Evolutionary conservation across 2,797 vertebrate genomes (phyloP).

Genomic region (Pampus argenteus): DNA sequence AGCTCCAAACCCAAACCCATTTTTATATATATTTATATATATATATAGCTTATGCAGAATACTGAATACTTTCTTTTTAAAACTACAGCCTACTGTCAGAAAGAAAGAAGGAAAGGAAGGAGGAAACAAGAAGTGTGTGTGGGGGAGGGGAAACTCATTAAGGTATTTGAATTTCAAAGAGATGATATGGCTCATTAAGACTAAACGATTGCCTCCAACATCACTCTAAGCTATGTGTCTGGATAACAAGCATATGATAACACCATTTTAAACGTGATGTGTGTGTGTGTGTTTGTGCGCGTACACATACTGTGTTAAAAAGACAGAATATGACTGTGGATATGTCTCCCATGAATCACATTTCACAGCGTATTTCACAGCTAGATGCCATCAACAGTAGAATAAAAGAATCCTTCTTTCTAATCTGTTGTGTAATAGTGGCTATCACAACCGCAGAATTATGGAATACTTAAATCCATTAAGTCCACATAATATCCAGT

Average conservation of each 20-base stretch:
- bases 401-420: conserved; percentile 71
- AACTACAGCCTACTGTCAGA: conserved; percentile 36
- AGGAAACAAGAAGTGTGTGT: conserved; percentile 39
- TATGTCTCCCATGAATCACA: conserved; percentile 78
- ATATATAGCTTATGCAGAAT: too few species aligned
- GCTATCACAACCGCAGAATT: conserved; percentile 55
- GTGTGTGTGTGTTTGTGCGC: conserved; percentile 61
- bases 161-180: conserved; percentile 84
- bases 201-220: conserved; percentile 85
- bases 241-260: conserved; percentile 85
- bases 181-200: conserved; percentile 86
- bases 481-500: conserved; percentile 49
- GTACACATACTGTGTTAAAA: conserved; percentile 47
- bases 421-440: conserved; percentile 73
- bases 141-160: conserved; percentile 79
- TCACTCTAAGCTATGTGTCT: conserved; percentile 82
- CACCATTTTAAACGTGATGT: conserved; percentile 71
- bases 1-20: too few species aligned
- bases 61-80: too few species aligned
- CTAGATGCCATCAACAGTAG: conserved; percentile 67
- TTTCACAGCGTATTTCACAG: conserved; percentile 81
- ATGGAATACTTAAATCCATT: conserved; percentile 58
- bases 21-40: too few species aligned
- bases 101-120: conserved; percentile 32
- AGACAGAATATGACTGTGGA: conserved; percentile 57